Evolutionary conservation across 2,888 invertebrate genomes (phyloP).

Genomic region (Perizoma affinitatum): DNA sequence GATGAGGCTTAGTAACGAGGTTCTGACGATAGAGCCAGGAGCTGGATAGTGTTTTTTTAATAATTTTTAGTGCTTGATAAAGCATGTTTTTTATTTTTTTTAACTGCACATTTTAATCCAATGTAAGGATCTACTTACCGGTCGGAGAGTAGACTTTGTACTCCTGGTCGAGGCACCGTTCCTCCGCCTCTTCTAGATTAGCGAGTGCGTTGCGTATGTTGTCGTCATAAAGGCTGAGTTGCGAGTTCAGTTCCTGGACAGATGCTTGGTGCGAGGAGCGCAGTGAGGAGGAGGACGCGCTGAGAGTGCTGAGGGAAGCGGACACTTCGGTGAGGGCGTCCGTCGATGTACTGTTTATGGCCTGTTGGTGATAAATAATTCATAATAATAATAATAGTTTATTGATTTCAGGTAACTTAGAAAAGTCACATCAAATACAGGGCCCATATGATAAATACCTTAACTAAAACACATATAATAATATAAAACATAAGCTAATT

Average conservation of each 20-base stretch:
- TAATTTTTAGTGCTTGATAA: too few species aligned
- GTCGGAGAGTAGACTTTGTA: conserved; percentile 69
- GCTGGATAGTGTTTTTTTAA: too few species aligned
- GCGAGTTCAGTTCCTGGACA: conserved; percentile 19
- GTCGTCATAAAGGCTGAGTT: conserved; percentile 17
- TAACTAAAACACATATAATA: too few species aligned
- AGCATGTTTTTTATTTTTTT: too few species aligned
- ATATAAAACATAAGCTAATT: too few species aligned
- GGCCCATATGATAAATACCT: too few species aligned
- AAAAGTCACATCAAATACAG: too few species aligned
- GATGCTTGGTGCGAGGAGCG: not conserved
- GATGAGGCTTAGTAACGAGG: too few species aligned
- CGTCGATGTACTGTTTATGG: conserved; percentile 34
- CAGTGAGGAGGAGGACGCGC: conserved; percentile 1
- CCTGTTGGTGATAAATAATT: conserved; percentile 35
- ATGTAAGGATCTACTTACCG: conserved; percentile 50
- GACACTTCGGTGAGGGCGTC: conserved; percentile 8
- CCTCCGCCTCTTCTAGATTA: conserved; percentile 51
- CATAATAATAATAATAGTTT: not conserved
- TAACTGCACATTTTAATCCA: too few species aligned
- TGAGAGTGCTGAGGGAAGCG: not conserved
- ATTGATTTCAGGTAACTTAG: not conserved
- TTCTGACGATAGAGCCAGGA: too few species aligned
- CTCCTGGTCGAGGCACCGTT: conserved; percentile 55
- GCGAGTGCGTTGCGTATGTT: conserved; percentile 37